Percentiles rank a stretch among this genome's conserved stretches.
Conservation (phyloP, 2,797 vertebrate species). For the Cygnus olor region DNA sequence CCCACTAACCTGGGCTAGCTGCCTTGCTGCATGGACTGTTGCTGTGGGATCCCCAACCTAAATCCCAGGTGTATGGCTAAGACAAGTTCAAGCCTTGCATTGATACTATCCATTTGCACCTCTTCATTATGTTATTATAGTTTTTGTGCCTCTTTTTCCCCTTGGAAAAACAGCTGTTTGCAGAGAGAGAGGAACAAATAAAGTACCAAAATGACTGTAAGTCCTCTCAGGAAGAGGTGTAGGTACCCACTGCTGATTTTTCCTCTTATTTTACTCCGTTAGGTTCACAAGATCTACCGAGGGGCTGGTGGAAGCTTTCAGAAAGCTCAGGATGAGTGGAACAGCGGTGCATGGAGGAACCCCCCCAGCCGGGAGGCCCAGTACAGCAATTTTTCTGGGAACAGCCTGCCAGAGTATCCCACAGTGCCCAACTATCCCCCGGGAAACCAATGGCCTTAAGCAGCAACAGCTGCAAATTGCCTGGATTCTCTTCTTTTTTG, state of each 20-base stretch:
- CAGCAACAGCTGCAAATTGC: conserved; percentile 15
- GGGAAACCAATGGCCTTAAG: conserved; percentile 85
- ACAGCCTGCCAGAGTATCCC: conserved; percentile 90
- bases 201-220: background rate
- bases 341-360: conserved; percentile 86
- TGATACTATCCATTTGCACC: background rate
- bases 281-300: conserved; percentile 94
- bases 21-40: background rate
- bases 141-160: background rate
- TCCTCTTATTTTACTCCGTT: background rate
- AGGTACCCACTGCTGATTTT: background rate
- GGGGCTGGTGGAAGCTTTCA: conserved; percentile 90
- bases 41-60: background rate
- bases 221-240: background rate
- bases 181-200: background rate
- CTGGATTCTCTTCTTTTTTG: conserved; percentile 35
- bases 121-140: background rate
- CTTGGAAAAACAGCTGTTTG: background rate
- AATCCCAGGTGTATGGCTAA: background rate
- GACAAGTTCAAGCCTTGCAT: background rate
- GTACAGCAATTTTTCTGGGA: conserved; percentile 86
- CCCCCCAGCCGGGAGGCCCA: conserved; percentile 86
- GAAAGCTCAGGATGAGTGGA: conserved; percentile 94
- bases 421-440: conserved; percentile 90
- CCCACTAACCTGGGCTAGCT: background rate